These are phyloP conservation scores for Rhingia campestris DNA, from an alignment of 2,888 invertebrate species.

Conservation along the genomic window DNA sequence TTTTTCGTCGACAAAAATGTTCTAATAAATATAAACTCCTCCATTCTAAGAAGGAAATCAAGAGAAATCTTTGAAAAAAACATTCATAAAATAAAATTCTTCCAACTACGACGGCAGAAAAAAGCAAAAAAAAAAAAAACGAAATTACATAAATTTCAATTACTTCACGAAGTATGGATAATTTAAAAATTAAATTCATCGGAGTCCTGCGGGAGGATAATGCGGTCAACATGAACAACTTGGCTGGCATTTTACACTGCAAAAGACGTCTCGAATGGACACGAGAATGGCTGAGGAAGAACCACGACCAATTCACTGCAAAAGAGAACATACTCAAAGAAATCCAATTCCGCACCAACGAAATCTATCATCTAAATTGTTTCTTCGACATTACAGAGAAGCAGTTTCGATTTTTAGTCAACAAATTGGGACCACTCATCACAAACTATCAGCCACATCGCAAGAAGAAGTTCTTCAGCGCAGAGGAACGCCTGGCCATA, in stretches of 20 bases:
- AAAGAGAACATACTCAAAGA: conserved; percentile 81
- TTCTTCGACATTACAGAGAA: conserved; percentile 81
- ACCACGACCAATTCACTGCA: conserved; percentile 80
- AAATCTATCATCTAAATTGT: conserved; percentile 81
- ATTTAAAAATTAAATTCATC: conserved; percentile 80
- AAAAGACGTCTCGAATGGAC: conserved; percentile 81
- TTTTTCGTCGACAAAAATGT: conserved; percentile 57
- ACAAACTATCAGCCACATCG: conserved; percentile 81
- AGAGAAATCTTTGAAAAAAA: conserved; percentile 25
- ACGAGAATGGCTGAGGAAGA: conserved; percentile 81
- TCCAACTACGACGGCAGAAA: conserved; percentile 32
- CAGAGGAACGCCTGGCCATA: conserved; percentile 81
- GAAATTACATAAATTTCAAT: conserved; percentile 69
- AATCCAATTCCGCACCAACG: conserved; percentile 80
- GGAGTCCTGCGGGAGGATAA: conserved; percentile 80
- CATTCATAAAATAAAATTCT: conserved; percentile 24
- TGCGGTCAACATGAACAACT: conserved; percentile 78
- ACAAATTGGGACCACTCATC: conserved; percentile 80
- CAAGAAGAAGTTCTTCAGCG: conserved; percentile 81
- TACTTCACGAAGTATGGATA: conserved; percentile 77
- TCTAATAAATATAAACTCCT: conserved; percentile 51
- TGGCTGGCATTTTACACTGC: conserved; percentile 80
- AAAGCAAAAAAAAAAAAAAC: conserved; percentile 1
- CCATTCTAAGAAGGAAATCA: conserved; percentile 27
- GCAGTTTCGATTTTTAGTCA: conserved; percentile 81